Base-by-base conservation (phyloP, 2,888 invertebrate genomes). In the Lapara coniferarum region DNA sequence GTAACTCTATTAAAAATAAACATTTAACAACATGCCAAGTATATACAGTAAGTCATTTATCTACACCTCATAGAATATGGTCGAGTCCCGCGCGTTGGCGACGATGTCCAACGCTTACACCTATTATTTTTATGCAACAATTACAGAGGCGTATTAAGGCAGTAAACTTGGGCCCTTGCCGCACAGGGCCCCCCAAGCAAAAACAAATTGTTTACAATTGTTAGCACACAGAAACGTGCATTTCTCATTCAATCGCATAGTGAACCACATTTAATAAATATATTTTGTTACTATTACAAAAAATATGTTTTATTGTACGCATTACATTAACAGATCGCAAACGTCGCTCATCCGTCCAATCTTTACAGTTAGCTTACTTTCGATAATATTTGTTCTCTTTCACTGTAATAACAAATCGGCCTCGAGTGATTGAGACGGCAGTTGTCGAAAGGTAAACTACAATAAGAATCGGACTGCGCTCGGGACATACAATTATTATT, bases 1-100 rank as follows among this genome's bases (percentile, higher is more conserved):
- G 87, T 92, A 92, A 92, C 88, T 93, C 91, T 93, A 93, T 92
- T 92, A 91, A 92, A 90, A 92, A 92, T 92, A 92, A 93, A 91
- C 89, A 88, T 89, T 90, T 89, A 93, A 93, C 92, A 93, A 92
- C 89, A 89, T 87, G 89, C 90, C 78, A 80, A 90, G 78, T 83
- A 92, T 92, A 86, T 92, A 93, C 92, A 92, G 78, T 82, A 81
- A 81, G 86, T 84, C 84, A 81, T 84, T 81, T 91, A 92, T 89
- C 88, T 91, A 93, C 92, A 92, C 73, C 63, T 85, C 89, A 84
- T 83, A 85, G 86, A 78, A 73, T 74, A 68, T 52, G 37, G n/a
- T 16, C 14, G n/a, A 16, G 52, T 30, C 58, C 37, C 49, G 49
- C 57, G 73, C 75, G 77, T 73, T 73, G 69, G 66, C 72, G 67